Evolutionary conservation across 2,113 vertebrate species (phyloP), one percentile per base, ranked within the genome.

Genomic region (Merops nubicus): DNA sequence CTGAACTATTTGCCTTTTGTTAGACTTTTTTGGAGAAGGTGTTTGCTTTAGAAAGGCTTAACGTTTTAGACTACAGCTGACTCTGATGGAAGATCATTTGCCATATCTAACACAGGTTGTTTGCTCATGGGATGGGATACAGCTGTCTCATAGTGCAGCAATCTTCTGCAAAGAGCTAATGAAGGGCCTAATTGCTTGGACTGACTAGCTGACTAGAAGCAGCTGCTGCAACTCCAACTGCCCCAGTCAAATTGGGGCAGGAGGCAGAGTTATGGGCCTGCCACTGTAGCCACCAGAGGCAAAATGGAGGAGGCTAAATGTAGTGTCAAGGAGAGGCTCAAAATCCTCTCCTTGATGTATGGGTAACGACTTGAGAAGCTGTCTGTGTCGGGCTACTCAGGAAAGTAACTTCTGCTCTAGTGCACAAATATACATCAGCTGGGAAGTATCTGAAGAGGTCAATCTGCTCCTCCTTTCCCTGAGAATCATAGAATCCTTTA

Each of bases 231-330:
- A 6, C 19, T 53, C n/a, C 50, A 38, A 10, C 17, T 19, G 20
- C 28, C 6, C 23, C 8, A 50, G 18, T n/a, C 7, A 82, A 53
- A 82, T 11, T 4, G 9, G 29, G 43, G 5, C 17, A 45, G 21
- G 26, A 45, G 15, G 23, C 0, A 59, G 19, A 15, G 3, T 3
- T 0, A 0, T 0, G 1, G 28, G 29, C 12, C 0, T 69, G 19
- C 2, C 0, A 0, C 1, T 12, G 16, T 12, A 31, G 2, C 4
- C 0, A 2, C 6, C 0, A 8, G 29, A 20, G 9, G 3, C 8
- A 29, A 33, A 14, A 11, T 12, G 6, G 65, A 70, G 26, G 45
- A 33, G 4, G 5, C 1, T 20, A 11, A 26, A 33, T 6, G 7
- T 0, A 6, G 20, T 0, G 10, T 2, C 5, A 29, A 18, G 11